A percentile compares a stretch with the other conserved stretches of the same genome.
Evolutionary conservation across 2,797 vertebrate species (phyloP).

Genomic region (Potorous gilbertii): DNA sequence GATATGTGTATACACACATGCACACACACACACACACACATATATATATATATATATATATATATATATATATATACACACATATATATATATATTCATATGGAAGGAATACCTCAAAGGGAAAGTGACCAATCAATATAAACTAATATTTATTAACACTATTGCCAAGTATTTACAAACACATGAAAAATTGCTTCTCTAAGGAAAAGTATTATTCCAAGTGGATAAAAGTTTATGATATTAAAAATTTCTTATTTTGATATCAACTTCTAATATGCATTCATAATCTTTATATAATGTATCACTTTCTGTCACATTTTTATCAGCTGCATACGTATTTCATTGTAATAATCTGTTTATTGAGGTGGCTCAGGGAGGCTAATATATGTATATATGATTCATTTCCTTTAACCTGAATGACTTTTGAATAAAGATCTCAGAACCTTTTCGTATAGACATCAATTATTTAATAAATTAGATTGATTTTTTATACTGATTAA

Average conservation of each 20-base stretch:
- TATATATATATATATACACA: too few species aligned
- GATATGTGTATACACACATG: too few species aligned
- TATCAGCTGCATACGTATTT: background rate
- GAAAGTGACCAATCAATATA: background rate
- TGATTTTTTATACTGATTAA: background rate
- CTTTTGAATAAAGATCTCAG: background rate
- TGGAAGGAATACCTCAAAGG: background rate
- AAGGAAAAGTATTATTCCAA: background rate
- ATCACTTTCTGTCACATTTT: constrained; percentile 1
- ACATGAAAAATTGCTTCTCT: background rate
- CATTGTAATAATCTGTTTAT: background rate
- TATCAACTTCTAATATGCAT: constrained; percentile 29
- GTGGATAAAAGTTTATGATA: constrained; percentile 18
- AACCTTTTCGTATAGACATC: background rate
- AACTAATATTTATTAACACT: background rate
- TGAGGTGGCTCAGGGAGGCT: background rate
- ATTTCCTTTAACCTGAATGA: background rate
- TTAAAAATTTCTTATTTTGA: constrained; percentile 1
- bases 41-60: fast-evolving
- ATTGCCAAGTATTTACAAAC: background rate
- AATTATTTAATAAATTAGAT: background rate
- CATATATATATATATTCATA: too few species aligned
- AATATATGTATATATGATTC: background rate
- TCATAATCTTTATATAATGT: background rate
- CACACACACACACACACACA: too few species aligned